These are phyloP conservation scores for Pangasius djambal DNA, from an alignment of 2,797 vertebrate species.

Conservation along the genomic window DNA sequence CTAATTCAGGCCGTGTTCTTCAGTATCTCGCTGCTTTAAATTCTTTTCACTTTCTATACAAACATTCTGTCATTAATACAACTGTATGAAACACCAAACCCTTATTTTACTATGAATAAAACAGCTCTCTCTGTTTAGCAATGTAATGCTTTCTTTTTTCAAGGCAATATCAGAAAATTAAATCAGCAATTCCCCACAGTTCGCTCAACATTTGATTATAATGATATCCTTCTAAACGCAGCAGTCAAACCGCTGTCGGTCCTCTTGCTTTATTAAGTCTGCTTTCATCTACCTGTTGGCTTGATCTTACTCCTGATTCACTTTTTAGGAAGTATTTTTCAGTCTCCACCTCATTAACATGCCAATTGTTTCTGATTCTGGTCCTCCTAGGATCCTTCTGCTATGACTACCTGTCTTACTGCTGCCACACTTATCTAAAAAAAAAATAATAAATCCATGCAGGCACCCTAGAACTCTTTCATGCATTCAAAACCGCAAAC, in stretches of 20 bases:
- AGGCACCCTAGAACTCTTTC: neutral
- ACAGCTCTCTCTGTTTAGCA: slow-evolving; percentile 2
- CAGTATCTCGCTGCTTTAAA: neutral
- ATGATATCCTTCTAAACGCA: slow-evolving; percentile 7
- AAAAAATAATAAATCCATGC: neutral
- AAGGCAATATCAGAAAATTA: slow-evolving; percentile 15
- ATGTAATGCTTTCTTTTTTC: neutral
- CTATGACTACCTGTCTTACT: neutral
- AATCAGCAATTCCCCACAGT: slow-evolving; percentile 34
- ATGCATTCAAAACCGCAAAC: neutral
- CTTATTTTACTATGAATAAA: neutral
- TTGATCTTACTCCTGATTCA: slow-evolving; percentile 18
- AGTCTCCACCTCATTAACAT: neutral
- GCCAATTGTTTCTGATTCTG: neutral
- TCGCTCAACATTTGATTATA: slow-evolving; percentile 21
- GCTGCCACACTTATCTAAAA: neutral
- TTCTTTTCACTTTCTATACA: neutral
- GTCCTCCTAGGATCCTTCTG: neutral
- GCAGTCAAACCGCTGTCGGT: neutral
- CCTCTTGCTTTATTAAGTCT: slow-evolving; percentile 12
- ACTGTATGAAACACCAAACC: neutral
- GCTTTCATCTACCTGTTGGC: slow-evolving; percentile 12
- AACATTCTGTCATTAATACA: neutral
- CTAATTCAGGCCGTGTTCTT: neutral
- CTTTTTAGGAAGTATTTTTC: neutral